Evolutionary conservation across 2,797 vertebrate species (phyloP).

Genomic region (Muraenolepis orangiensis): DNA sequence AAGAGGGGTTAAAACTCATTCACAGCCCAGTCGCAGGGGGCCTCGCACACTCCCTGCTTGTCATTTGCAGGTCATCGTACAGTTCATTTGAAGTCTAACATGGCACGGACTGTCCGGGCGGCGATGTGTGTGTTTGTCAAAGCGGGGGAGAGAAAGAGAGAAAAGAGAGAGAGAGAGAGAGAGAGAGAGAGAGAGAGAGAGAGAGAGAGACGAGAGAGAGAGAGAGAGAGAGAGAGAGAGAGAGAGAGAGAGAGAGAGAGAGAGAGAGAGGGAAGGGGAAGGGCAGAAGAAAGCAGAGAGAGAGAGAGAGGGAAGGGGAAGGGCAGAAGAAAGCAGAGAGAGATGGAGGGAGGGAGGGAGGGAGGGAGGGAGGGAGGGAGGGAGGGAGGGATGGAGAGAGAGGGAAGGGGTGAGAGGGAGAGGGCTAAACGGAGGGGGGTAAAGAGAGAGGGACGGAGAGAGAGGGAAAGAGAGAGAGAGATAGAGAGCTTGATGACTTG

Average conservation of each 20-base stretch:
- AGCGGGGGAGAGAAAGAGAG: slow-evolving; percentile 37
- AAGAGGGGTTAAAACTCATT: slow-evolving; percentile 77
- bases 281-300: background rate
- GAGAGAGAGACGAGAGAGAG: no score
- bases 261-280: no score
- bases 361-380: background rate
- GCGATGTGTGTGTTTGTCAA: slow-evolving; percentile 60
- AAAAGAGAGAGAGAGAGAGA: slow-evolving; percentile 21
- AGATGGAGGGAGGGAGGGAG: no score
- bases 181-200: background rate
- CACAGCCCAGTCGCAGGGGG: slow-evolving; percentile 59
- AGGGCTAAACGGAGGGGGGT: no score
- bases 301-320: no score
- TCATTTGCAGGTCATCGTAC: slow-evolving; percentile 75
- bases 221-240: no score
- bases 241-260: background rate
- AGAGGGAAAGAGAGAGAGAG: background rate
- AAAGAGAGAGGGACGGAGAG: background rate
- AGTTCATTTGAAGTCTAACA: slow-evolving; percentile 70
- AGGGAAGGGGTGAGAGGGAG: no score
- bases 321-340: no score
- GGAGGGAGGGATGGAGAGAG: background rate
- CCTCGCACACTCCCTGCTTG: slow-evolving; percentile 57
- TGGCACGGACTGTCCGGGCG: slow-evolving; percentile 51
- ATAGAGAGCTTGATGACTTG: slow-evolving; percentile 33